Base-by-base conservation (phyloP, 2,888 invertebrate genomes). In the Caenorhabditis japonica region DNA sequence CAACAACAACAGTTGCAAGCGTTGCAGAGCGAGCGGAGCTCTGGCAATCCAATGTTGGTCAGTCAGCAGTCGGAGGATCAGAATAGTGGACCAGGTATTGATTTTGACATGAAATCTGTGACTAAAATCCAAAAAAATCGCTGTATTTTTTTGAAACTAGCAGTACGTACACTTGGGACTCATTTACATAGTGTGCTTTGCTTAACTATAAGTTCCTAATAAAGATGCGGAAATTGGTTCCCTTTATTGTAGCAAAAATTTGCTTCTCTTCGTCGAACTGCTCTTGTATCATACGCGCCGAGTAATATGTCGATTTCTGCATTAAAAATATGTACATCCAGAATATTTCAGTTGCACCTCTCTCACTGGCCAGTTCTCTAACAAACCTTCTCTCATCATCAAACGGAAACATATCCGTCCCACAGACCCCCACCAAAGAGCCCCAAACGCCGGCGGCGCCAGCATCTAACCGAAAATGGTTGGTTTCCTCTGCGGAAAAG, bases 381-480 rank as follows among this genome's bases (percentile, higher is more conserved):
- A 73, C 70, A 10, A 75, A 69, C 34, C 66, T 80, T 10, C 69
- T 80, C 33, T 53, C 64, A 7, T 53, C 64, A 10, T 66, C 70
- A 15, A 75, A 61, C 43, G 62, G 68, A 15, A 68, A 55, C 21
- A 23, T 55, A 4, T 73, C 73, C 2, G 60, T 76, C 30, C 75
- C 77, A 23, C 76, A 76, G 38, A 77, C 79, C n/a, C 78, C 81
- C 4, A 80, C 79, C 10, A 62, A 64, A 56, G 66, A 73, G 43
- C 55, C 56, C 23, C 62, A 66, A 39, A 68, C 49, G 30, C 17
- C 59, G 41, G 49, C 62, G 15, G 44, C 49, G 25, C 66, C 46
- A 34, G 44, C 56, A 27, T 51, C 58, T 17, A 66, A 61, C 49
- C 58, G 55, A 55, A 72, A 76, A 62, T 61, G 52, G 71, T 75